Evolutionary conservation across 2,888 invertebrate species (phyloP).

Genomic region (Iphiclides podalirius): DNA sequence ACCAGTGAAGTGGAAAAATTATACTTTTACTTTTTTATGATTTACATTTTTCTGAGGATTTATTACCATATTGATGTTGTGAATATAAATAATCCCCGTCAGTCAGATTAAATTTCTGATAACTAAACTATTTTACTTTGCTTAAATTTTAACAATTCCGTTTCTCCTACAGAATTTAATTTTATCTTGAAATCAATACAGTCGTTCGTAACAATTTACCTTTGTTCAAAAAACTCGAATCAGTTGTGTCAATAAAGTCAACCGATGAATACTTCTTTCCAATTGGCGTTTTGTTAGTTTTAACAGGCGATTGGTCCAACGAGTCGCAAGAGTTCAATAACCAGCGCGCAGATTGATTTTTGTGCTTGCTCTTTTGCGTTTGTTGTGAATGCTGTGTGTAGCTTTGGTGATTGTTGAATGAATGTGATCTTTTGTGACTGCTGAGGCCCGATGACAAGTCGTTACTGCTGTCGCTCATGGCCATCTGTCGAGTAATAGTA

Average conservation of each 20-base stretch:
- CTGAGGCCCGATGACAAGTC: conserved; percentile 74
- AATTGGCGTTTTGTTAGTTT: conserved; percentile 71
- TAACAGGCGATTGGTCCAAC: conserved; percentile 68
- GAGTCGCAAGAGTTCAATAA: conserved; percentile 75
- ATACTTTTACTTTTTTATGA: too few relatives aligned
- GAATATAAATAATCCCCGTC: too few relatives aligned
- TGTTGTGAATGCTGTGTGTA: conserved; percentile 82
- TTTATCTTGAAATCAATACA: too few relatives aligned
- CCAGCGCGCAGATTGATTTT: conserved; percentile 79
- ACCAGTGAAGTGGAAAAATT: too few relatives aligned
- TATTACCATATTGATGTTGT: too few relatives aligned
- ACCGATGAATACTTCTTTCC: conserved; percentile 80
- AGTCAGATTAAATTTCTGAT: too few relatives aligned
- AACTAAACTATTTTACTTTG: too few relatives aligned
- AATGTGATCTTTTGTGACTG: conserved; percentile 85
- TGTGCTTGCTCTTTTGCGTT: conserved; percentile 81
- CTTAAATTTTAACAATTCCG: too few relatives aligned
- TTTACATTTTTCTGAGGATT: too few relatives aligned
- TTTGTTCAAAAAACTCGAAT: conserved; percentile 79
- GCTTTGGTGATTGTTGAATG: conserved; percentile 85
- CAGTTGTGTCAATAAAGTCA: conserved; percentile 76
- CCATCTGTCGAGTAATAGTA: conserved; percentile 75
- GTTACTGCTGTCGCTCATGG: conserved; percentile 80
- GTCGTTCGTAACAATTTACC: too few relatives aligned
- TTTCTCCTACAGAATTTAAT: too few relatives aligned